phyloP scores from a whole-genome alignment of 2,888 invertebrate genomes.

The Andrena dorsata region DNA sequence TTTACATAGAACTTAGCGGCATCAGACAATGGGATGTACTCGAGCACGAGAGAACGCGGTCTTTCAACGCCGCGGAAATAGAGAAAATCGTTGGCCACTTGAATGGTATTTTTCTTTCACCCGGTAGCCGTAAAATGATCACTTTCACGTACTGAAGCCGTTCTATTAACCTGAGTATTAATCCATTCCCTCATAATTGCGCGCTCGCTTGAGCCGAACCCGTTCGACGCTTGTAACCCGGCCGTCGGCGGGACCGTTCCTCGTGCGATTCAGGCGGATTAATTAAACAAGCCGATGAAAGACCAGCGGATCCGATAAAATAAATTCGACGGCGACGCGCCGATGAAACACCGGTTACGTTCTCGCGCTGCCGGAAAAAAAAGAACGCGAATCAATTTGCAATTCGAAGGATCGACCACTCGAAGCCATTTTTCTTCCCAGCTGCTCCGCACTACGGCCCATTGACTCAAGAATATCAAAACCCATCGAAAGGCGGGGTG shows the following conservation, averaged over 20 bases:
- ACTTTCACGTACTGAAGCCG: neutral
- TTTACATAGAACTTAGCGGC: neutral
- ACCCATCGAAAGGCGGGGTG: slow-evolving; percentile 3
- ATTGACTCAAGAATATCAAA: slow-evolving; percentile 27
- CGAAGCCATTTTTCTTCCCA: slow-evolving; percentile 30
- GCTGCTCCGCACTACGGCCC: slow-evolving; percentile 1
- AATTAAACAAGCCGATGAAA: slow-evolving; percentile 39
- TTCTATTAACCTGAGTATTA: slow-evolving; percentile 4
- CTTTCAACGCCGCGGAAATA: neutral
- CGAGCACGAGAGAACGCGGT: too few relatives aligned
- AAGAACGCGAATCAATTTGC: slow-evolving; percentile 33
- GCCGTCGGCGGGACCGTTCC: slow-evolving; percentile 5
- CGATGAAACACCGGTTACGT: slow-evolving; percentile 9
- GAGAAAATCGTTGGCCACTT: neutral
- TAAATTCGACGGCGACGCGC: slow-evolving; percentile 21
- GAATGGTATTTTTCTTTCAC: neutral
- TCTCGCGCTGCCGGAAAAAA: neutral
- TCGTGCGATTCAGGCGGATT: slow-evolving; percentile 27
- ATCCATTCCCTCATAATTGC: slow-evolving; percentile 21
- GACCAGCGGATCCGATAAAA: slow-evolving; percentile 35
- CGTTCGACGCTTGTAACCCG: slow-evolving; percentile 4
- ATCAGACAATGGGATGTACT: neutral
- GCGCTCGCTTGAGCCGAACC: slow-evolving; percentile 5
- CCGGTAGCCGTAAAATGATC: neutral
- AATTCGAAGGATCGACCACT: slow-evolving; percentile 32